phyloP scores from a whole-genome alignment of 2,797 vertebrate species.

The Brotula barbata region DNA sequence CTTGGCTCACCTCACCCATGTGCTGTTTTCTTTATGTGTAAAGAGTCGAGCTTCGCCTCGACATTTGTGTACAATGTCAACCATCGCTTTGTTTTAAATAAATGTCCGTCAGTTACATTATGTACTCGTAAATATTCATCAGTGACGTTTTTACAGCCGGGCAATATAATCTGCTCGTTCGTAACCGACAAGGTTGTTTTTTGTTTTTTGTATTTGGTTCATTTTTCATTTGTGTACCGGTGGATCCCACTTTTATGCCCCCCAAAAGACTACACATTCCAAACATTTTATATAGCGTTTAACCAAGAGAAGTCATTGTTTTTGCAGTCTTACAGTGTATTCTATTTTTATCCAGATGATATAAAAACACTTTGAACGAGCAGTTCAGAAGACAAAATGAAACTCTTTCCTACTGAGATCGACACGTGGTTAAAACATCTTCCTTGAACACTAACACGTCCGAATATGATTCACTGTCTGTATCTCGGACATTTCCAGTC shows the following conservation, averaged over 20 bases:
- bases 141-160: constrained; percentile 8
- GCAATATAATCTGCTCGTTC: constrained; percentile 13
- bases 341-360: too few relatives aligned
- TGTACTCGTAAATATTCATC: constrained; percentile 12
- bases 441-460: constrained; percentile 4
- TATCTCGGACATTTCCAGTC: constrained; percentile 7
- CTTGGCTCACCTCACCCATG: too few relatives aligned
- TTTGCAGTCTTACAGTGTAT: too few relatives aligned
- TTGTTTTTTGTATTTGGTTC: background rate
- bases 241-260: constrained; percentile 16
- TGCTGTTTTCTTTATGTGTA: too few relatives aligned
- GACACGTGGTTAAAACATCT: constrained; percentile 2
- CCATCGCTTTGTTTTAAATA: constrained; percentile 15
- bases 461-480: background rate
- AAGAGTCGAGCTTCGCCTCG: constrained; percentile 1
- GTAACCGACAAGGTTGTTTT: too few relatives aligned
- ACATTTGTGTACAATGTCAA: constrained; percentile 11
- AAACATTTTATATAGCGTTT: background rate
- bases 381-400: background rate
- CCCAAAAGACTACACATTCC: background rate
- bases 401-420: background rate
- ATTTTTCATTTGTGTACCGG: constrained; percentile 11
- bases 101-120: constrained; percentile 6
- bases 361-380: too few relatives aligned
- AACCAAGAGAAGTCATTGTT: background rate